A percentile compares a stretch with the other conserved stretches of the same genome.
Conservation (phyloP, 1,140 invertebrate species). For the Dysdera silvatica region DNA sequence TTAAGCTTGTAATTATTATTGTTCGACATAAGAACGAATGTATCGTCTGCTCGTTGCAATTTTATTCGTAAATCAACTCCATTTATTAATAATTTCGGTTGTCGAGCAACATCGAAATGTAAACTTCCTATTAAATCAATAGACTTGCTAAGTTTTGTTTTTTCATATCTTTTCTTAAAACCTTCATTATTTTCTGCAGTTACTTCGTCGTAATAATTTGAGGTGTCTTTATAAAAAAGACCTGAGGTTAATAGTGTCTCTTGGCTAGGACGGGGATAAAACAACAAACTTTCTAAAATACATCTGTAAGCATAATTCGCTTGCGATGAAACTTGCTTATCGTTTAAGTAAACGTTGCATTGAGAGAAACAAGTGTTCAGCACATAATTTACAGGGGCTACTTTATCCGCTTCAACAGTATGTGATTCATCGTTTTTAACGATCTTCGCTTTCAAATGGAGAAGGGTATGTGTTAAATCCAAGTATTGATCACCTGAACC, state of each 20-base stretch:
- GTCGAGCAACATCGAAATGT: slow-evolving; percentile 4
- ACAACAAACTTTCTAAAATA: not conserved
- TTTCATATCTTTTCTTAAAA: not conserved
- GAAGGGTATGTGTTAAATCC: slow-evolving; percentile 5
- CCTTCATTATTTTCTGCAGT: not conserved
- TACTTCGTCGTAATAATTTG: not conserved
- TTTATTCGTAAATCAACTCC: slow-evolving; percentile 1
- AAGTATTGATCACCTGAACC: slow-evolving; percentile 5
- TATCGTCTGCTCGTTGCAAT: slow-evolving; percentile 1
- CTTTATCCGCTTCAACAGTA: not conserved
- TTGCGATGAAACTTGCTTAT: not conserved
- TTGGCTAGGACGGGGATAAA: slow-evolving; percentile 1
- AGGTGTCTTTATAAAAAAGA: not conserved
- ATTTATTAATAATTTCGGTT: slow-evolving; percentile 5
- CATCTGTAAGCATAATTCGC: not conserved
- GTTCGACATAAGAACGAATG: not conserved
- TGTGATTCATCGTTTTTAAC: not conserved
- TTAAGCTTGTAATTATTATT: not conserved
- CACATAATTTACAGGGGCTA: slow-evolving; percentile 11
- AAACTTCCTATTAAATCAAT: not conserved
- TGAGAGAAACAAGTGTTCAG: slow-evolving; percentile 9
- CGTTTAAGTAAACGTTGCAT: not conserved
- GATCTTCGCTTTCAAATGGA: slow-evolving; percentile 4
- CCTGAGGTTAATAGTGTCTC: not conserved
- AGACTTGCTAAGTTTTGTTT: not conserved